A percentile compares a stretch with the other conserved stretches of the same genome.
Conservation (phyloP, 2,888 invertebrate species). For the Zeuzera pyrina region DNA sequence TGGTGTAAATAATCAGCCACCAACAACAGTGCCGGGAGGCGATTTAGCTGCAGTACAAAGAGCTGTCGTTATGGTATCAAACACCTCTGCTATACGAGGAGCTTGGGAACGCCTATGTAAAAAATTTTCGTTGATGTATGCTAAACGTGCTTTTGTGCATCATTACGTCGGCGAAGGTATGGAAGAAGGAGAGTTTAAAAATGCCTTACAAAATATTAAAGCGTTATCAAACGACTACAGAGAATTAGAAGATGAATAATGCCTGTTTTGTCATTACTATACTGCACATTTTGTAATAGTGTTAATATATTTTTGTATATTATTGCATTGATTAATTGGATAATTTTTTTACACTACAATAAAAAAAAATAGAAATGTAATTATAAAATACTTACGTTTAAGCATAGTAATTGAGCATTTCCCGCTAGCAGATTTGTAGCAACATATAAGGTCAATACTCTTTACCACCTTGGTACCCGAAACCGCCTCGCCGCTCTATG, state of each 20-base stretch:
- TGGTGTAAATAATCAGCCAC: conserved; percentile 83
- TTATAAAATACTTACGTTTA: too few species aligned
- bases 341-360: too few species aligned
- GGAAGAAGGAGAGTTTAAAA: conserved; percentile 77
- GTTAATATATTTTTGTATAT: not conserved
- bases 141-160: conserved; percentile 89
- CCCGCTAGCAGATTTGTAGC: too few species aligned
- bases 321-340: not conserved
- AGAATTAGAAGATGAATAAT: conserved; percentile 75
- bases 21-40: conserved; percentile 82
- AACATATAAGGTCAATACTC: too few species aligned
- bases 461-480: too few species aligned
- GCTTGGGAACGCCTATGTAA: conserved; percentile 85
- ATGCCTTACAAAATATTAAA: conserved; percentile 75
- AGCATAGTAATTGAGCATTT: too few species aligned
- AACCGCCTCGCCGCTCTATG: too few species aligned
- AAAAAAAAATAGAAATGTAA: too few species aligned
- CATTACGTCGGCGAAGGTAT: conserved; percentile 86
- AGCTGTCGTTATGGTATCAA: conserved; percentile 89
- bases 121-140: conserved; percentile 87
- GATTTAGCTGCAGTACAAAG: conserved; percentile 82
- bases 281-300: not conserved
- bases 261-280: not conserved
- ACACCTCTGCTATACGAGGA: conserved; percentile 82
- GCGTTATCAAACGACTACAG: conserved; percentile 77